Evolutionary conservation across 2,888 invertebrate genomes (phyloP).

Genomic region (Melolontha melolontha): DNA sequence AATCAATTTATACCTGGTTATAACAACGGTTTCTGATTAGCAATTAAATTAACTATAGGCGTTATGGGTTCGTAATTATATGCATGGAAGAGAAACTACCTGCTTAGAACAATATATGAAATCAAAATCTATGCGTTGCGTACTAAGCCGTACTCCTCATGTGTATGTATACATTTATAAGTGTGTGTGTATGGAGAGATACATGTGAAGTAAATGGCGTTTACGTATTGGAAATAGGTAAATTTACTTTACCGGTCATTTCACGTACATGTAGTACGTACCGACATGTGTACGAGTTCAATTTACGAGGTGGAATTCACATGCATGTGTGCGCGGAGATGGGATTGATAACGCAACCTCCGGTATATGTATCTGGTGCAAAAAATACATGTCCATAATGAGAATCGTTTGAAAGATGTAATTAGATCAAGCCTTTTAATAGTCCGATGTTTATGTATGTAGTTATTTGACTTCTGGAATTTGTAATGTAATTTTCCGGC

Average conservation of each 20-base stretch:
- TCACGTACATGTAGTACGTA: too few species aligned
- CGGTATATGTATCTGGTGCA: too few species aligned
- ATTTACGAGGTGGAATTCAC: too few species aligned
- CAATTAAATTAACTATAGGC: slow-evolving; percentile 38
- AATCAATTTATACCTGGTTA: slow-evolving; percentile 38
- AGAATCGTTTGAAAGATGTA: too few species aligned
- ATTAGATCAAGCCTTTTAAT: too few species aligned
- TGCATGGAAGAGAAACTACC: slow-evolving; percentile 35
- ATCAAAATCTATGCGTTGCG: neutral
- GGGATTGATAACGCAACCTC: too few species aligned
- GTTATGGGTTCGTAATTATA: slow-evolving; percentile 32
- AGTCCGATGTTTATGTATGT: too few species aligned
- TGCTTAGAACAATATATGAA: slow-evolving; percentile 35
- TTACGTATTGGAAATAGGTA: neutral
- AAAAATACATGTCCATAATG: too few species aligned
- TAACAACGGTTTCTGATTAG: slow-evolving; percentile 34
- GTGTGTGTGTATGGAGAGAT: neutral
- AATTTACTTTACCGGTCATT: slow-evolving; percentile 1
- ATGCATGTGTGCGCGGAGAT: too few species aligned
- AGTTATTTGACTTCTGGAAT: too few species aligned
- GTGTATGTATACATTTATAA: neutral
- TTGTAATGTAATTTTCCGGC: too few species aligned
- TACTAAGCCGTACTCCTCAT: neutral
- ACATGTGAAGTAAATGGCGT: slow-evolving; percentile 3
- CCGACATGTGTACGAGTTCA: too few species aligned